Evolutionary conservation across 2,113 vertebrate species (phyloP), one percentile per base, ranked within the genome.

Genomic region (Chaetops frenatus): DNA sequence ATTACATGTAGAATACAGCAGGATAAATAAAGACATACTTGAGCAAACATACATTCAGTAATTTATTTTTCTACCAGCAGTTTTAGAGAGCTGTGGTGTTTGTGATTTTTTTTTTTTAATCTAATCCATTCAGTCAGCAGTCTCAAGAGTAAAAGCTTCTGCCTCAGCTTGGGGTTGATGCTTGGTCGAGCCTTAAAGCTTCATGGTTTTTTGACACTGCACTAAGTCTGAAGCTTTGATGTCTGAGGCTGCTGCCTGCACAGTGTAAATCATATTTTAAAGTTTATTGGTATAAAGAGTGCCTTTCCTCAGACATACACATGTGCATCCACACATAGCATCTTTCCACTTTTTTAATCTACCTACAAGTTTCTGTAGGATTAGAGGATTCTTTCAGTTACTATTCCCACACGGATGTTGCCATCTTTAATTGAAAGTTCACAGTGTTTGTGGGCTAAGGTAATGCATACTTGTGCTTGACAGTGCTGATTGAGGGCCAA

Each of bases 181-280:
- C 92, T 96, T 97, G 95, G 96, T 92, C 23, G 47, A 90, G 78
- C 82, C 95, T 97, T 96, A 96, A 97, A 96, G 94, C 94, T 96
- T 96, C 95, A 95, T 96, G 95, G 78, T 88, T 97, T 96, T 97
- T 95, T 96, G 96, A 95, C 96, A 96, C 67, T 76, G 94, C 69
- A 64, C 94, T 81, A 78, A 95, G 81, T 91, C 92, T 96, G 81
- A 95, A 88, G 95, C 97, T 97, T 97, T 97, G 97, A 97, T 97
- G 96, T 97, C 81, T 93, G 61, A 96, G 86, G 73, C 95, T 94
- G 91, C 95, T 88, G 91, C 90, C 95, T 90, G 84, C 86, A 88
- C 90, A 90, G 83, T 27, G 12, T 92, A 97, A 97, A 97, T 97
- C 90, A 94, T 94, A 93, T 96, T 97, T 97, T 86, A 88, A 96